Base-by-base conservation (phyloP, 1,140 invertebrate genomes). In the Diploscapter pachys region DNA sequence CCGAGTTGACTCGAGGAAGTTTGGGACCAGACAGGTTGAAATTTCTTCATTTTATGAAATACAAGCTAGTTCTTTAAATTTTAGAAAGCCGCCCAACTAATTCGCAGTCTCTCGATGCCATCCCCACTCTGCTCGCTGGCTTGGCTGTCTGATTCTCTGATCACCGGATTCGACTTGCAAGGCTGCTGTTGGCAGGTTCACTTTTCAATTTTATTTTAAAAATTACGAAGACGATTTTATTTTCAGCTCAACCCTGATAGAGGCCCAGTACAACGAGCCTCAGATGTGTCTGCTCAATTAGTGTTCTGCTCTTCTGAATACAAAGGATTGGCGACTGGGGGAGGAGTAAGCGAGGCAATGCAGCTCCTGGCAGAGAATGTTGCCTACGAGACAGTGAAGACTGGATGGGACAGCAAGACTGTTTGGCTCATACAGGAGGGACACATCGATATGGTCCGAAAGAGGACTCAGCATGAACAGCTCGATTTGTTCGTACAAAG, bases 321-420 rank as follows among this genome's bases (percentile, higher is more conserved):
- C 62, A 81, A 81, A 65, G 31, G 31, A 31, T 31, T 31, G 31
- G 75, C 90, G 3, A 92, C 91, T 8, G 91, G 91, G 54, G 83
- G 92, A 54, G 92, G 92, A 86, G 92, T 93, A 68, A 91, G 90
- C 81, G 88, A 89, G 83, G 91, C 91, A n/a, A 87, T 91, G 88
- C 89, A 89, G 86, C 83, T 83, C 80, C 49, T 76, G n/a, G 93
- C 93, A 0, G 92, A 93, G 85, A 89, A 91, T 81, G 93, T 93
- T 5, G 95, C 93, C 83, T 95, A 94, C 81, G 94, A 95, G 80
- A 94, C 94, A 13, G 90, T 92, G 71, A 91, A 91, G 31, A 31
- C 31, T 31, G 31, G 31, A 31, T 31, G 31, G 31, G 31, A 31
- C 31, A 31, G 31, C 31, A 31, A 31, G 31, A 31, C 31, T 31